Conservation (phyloP, 2,113 vertebrate genomes). For the Pachypanchax playfairii region DNA sequence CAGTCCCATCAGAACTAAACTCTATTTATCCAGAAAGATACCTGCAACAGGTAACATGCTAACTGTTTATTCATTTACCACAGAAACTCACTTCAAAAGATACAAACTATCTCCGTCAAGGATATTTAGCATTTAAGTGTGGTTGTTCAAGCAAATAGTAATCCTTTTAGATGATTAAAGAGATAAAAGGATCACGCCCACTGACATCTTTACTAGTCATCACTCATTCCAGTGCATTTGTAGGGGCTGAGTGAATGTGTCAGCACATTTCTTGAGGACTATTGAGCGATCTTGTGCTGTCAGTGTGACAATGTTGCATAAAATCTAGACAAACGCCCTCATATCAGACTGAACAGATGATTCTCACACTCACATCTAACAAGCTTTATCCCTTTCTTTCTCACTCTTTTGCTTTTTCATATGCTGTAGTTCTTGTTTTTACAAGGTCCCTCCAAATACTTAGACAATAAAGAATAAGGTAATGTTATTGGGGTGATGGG, state of each 20-base stretch:
- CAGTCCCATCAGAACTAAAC: too few species aligned
- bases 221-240: constrained; percentile 76
- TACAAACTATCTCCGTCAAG: too few species aligned
- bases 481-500: constrained; percentile 22
- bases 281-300: constrained; percentile 55
- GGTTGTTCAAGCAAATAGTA: constrained; percentile 20
- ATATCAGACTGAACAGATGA: constrained; percentile 46
- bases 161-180: constrained; percentile 35
- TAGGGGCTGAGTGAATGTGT: constrained; percentile 49
- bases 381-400: constrained; percentile 64
- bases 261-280: constrained; percentile 44
- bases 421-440: constrained; percentile 46
- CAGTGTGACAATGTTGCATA: constrained; percentile 48
- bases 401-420: constrained; percentile 52
- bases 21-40: too few species aligned
- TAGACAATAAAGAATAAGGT: constrained; percentile 46
- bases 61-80: too few species aligned
- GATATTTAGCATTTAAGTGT: constrained; percentile 11
- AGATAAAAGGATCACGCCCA: constrained; percentile 58
- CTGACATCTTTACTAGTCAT: constrained; percentile 72
- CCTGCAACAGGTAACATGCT: too few species aligned
- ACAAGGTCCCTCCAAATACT: constrained; percentile 52
- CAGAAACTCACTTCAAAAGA: too few species aligned
- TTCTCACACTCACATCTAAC: constrained; percentile 65
- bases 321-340: constrained; percentile 48